phyloP scores from a whole-genome alignment of 2,888 invertebrate species.

The Drosophila emarginata region DNA sequence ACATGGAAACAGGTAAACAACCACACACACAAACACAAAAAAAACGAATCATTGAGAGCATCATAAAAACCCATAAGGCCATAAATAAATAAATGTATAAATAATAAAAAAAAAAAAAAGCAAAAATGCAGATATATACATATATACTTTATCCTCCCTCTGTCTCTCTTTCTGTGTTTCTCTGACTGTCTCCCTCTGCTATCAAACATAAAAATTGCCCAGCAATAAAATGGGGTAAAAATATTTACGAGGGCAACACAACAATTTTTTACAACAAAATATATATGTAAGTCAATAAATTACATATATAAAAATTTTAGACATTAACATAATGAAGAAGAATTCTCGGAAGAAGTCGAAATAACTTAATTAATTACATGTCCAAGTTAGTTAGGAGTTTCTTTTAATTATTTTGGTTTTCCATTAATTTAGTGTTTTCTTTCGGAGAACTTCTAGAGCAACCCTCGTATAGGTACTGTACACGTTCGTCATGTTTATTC shows the following conservation, averaged over 20 bases:
- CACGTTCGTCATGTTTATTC: background rate
- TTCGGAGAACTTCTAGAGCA: background rate
- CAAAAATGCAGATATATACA: conserved; percentile 28
- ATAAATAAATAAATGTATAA: conserved; percentile 37
- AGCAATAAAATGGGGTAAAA: conserved; percentile 4
- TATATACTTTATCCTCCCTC: conserved; percentile 4
- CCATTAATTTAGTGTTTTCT: background rate
- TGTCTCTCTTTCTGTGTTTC: background rate
- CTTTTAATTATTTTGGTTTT: background rate
- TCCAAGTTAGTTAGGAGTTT: background rate
- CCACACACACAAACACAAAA: background rate
- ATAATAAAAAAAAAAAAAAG: conserved; percentile 30
- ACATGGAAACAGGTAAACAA: conserved; percentile 7
- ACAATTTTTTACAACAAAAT: background rate
- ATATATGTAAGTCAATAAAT: no score
- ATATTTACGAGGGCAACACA: conserved; percentile 2
- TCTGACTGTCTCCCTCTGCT: background rate
- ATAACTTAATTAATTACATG: background rate
- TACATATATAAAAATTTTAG: no score
- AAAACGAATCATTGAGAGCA: conserved; percentile 9
- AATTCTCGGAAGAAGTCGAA: background rate
- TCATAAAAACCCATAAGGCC: conserved; percentile 26
- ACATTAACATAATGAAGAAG: no score
- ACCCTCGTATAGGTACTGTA: background rate
- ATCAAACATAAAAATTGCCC: conserved; percentile 2